phyloP scores from a whole-genome alignment of 2,113 vertebrate genomes.

The Pampusana beccarii region DNA sequence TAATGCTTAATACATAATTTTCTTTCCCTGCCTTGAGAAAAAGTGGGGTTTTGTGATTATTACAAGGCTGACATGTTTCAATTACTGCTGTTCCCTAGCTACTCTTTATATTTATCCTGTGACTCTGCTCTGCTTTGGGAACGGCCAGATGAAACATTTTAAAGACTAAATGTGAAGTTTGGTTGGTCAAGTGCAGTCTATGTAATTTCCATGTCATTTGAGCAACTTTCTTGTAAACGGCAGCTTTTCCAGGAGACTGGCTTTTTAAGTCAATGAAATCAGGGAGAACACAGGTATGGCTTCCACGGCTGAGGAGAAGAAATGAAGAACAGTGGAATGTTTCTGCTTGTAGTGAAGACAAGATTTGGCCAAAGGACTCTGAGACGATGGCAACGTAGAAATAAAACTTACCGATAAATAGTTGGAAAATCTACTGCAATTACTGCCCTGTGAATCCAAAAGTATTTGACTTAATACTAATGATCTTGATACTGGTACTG shows the following conservation, averaged over 20 bases:
- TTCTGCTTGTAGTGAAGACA: not conserved
- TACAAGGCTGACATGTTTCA: not conserved
- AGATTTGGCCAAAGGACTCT: slow-evolving; percentile 25
- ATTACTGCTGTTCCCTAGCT: not conserved
- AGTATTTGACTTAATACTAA: slow-evolving; percentile 80
- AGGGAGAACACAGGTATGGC: not conserved
- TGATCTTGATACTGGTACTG: slow-evolving; percentile 82
- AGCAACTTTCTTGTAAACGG: not conserved
- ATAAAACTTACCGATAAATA: slow-evolving; percentile 70
- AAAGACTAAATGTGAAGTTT: not conserved
- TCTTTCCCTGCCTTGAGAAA: not conserved
- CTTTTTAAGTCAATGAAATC: not conserved
- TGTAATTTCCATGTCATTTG: not conserved
- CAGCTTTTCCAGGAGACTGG: not conserved
- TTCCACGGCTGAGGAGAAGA: not conserved
- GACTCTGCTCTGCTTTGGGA: not conserved
- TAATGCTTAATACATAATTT: not conserved
- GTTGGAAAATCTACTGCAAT: slow-evolving; percentile 71
- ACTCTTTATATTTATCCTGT: not conserved
- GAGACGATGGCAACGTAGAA: slow-evolving; percentile 38
- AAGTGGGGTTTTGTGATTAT: not conserved
- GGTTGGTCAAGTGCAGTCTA: not conserved
- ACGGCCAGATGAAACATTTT: not conserved
- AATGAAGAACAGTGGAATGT: not conserved
- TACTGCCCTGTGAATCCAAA: slow-evolving; percentile 76